These are phyloP conservation scores for Limnephilus auricula DNA, from an alignment of 2,888 invertebrate genomes.

Conservation along the genomic window DNA sequence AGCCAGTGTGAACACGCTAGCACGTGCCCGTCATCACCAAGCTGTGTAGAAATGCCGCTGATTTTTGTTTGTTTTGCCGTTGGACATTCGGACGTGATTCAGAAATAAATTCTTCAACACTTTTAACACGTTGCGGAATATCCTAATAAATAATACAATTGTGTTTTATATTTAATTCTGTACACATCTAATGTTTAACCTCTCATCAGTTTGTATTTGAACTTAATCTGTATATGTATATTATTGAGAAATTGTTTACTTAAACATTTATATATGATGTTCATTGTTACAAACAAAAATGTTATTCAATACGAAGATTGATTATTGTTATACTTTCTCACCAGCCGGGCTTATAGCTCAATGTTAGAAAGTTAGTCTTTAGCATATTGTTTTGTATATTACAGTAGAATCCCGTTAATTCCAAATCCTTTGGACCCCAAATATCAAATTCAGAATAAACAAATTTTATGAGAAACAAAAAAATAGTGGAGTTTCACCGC, in stretches of 20 bases:
- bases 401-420: too few species aligned
- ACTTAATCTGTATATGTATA: conserved; percentile 39
- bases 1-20: conserved; percentile 53
- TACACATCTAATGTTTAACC: conserved; percentile 45
- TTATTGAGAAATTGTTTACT: not conserved
- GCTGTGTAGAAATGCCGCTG: conserved; percentile 52
- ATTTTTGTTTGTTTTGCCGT: conserved; percentile 55
- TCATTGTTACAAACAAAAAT: not conserved
- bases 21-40: conserved; percentile 54
- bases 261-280: not conserved
- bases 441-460: too few species aligned
- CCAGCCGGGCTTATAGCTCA: not conserved
- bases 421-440: too few species aligned
- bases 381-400: not conserved
- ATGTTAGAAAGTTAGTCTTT: not conserved
- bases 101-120: conserved; percentile 30
- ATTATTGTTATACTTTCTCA: not conserved
- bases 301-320: not conserved
- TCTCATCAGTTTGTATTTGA: conserved; percentile 44
- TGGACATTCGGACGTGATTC: conserved; percentile 41
- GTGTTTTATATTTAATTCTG: conserved; percentile 21
- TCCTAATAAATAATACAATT: conserved; percentile 22
- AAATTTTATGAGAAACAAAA: too few species aligned
- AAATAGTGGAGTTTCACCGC: too few species aligned
- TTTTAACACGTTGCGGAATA: conserved; percentile 23